Evolutionary conservation across 2,113 vertebrate genomes (phyloP), one percentile per base, ranked within the genome.

Genomic region (Pongo abelii): DNA sequence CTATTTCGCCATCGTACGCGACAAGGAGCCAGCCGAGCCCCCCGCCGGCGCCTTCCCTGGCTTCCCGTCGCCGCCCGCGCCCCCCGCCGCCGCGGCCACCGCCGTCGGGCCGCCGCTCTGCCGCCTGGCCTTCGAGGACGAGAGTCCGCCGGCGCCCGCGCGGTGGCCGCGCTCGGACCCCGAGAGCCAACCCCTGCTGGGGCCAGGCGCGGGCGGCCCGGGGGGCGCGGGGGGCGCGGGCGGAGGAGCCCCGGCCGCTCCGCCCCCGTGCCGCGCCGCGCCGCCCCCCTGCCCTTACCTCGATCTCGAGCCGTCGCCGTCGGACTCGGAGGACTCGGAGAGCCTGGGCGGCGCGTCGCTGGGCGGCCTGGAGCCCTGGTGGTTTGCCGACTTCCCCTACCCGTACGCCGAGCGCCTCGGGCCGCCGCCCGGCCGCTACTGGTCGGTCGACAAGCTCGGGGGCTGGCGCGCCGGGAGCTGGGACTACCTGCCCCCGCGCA

Each of bases 401-500:
- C 99, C 99, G 6, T 99, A 99, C 61, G 98, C 99, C 77, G 99
- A 99, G 92, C 99, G 99, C 93, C 99, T 98, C 98, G 84, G 99
- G 99, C 32, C 96, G 98, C 50, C 99, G 55, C 99, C 99, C 0
- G 98, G 99, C 80, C 98, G 99, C 94, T 99, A 99, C 97, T 99
- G 99, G 99, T 99, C 99, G 10, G 99, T 99, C 50, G 99, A 99
- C 98, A 99, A 99, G 98, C 98, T 99, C 85, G 99, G 99, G 32
- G 99, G 99, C 95, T 99, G 99, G 98, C 98, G 98, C 88, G 99
- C 99, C 40, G 97, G 98, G 85, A 98, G 98, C 97, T 98, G 98
- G 96, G 97, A 99, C 98, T 96, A 98, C 98, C 93, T 99, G 99
- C 95, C 98, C 98, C 93, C 99, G 98, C 98, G 98, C 98, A 96